phyloP scores from a whole-genome alignment of 2,797 vertebrate species.

The Discoglossus pictus region DNA sequence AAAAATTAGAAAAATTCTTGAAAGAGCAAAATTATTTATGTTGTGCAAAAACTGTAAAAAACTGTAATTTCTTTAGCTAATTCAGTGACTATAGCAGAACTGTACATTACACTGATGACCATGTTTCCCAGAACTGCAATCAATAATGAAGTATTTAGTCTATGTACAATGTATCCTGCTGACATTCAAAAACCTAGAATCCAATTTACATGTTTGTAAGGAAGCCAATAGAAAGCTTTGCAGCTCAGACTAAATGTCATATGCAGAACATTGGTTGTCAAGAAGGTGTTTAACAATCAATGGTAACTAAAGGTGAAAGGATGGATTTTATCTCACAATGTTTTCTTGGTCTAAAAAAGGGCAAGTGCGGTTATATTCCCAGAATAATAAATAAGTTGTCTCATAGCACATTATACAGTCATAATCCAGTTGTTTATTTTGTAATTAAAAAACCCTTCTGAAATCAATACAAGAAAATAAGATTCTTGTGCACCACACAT shows the following conservation, averaged over 20 bases:
- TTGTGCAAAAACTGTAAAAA: too few relatives aligned
- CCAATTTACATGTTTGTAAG: slow-evolving; percentile 45
- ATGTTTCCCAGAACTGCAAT: slow-evolving; percentile 10
- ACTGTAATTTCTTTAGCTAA: neutral
- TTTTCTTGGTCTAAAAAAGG: slow-evolving; percentile 39
- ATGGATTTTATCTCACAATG: slow-evolving; percentile 42
- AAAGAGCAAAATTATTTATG: too few relatives aligned
- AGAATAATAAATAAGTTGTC: slow-evolving; percentile 44
- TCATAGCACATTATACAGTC: slow-evolving; percentile 14
- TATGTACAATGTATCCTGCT: slow-evolving; percentile 22
- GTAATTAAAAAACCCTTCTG: slow-evolving; percentile 19
- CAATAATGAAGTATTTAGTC: slow-evolving; percentile 31
- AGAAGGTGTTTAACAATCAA: slow-evolving; percentile 51
- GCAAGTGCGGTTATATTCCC: slow-evolving; percentile 23
- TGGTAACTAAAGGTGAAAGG: slow-evolving; percentile 48
- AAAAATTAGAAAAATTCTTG: too few relatives aligned
- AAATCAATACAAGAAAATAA: slow-evolving; percentile 32
- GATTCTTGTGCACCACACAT: too few relatives aligned
- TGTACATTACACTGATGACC: slow-evolving; percentile 4
- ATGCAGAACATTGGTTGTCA: slow-evolving; percentile 44
- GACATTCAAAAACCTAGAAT: slow-evolving; percentile 45
- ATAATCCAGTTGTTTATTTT: slow-evolving; percentile 26
- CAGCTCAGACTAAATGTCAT: slow-evolving; percentile 46
- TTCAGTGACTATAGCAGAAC: neutral
- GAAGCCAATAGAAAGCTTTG: slow-evolving; percentile 40